Evolutionary conservation across 2,113 vertebrate genomes (phyloP).

Genomic region (human (Homo sapiens)): GRCh38 chr6:60401001-60401500

Average conservation of each 20-base stretch:
- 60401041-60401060: too few species aligned
- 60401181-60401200: not conserved
- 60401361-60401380: slow-evolving; percentile 20
- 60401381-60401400: not conserved
- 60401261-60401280: not conserved
- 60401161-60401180: not conserved
- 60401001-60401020: too few species aligned
- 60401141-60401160: not conserved
- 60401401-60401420: slow-evolving; percentile 38
- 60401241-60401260: not conserved
- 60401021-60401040: too few species aligned
- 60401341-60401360: not conserved
- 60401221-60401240: not conserved
- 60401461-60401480: not conserved
- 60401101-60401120: not conserved
- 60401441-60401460: slow-evolving; percentile 27
- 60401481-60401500: not conserved
- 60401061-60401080: too few species aligned
- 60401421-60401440: not conserved
- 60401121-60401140: not conserved
- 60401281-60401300: not conserved
- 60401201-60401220: not conserved
- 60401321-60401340: not conserved
- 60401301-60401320: not conserved
- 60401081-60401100: too few species aligned